phyloP scores from a whole-genome alignment of 2,797 vertebrate species.

The Odontamblyopus rebecca region DNA sequence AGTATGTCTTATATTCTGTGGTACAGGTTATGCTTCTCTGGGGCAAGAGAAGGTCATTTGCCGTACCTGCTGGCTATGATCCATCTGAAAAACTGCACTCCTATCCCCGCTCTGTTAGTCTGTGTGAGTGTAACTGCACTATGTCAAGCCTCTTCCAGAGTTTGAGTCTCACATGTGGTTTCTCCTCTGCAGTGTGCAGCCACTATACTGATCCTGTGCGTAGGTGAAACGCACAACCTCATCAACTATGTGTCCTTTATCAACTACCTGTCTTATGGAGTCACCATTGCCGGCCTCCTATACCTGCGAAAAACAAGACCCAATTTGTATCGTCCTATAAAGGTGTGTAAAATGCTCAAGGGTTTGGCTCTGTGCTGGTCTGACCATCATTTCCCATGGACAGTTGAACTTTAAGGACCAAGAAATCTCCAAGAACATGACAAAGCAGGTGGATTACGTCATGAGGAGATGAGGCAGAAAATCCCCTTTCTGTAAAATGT shows the following conservation, averaged over 20 bases:
- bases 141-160: neutral
- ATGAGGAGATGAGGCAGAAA: too few relatives aligned
- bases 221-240: slow-evolving; percentile 95
- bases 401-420: too few relatives aligned
- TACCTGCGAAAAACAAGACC: slow-evolving; percentile 92
- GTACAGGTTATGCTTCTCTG: slow-evolving; percentile 91
- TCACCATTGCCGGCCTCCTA: slow-evolving; percentile 91
- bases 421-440: too few relatives aligned
- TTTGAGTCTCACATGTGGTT: neutral
- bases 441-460: too few relatives aligned
- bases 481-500: too few relatives aligned
- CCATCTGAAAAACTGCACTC: slow-evolving; percentile 90
- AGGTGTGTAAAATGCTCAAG: slow-evolving; percentile 73
- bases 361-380: too few relatives aligned
- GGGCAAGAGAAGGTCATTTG: slow-evolving; percentile 93
- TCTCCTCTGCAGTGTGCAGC: slow-evolving; percentile 81
- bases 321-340: slow-evolving; percentile 89
- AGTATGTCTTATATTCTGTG: neutral
- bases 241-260: slow-evolving; percentile 99
- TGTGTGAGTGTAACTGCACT: slow-evolving; percentile 81
- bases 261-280: slow-evolving; percentile 97
- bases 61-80: slow-evolving; percentile 96
- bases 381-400: neutral
- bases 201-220: slow-evolving; percentile 91
- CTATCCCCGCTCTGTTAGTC: slow-evolving; percentile 92